Conservation (phyloP, 2,888 invertebrate species). For the Anthophora plumipes region DNA sequence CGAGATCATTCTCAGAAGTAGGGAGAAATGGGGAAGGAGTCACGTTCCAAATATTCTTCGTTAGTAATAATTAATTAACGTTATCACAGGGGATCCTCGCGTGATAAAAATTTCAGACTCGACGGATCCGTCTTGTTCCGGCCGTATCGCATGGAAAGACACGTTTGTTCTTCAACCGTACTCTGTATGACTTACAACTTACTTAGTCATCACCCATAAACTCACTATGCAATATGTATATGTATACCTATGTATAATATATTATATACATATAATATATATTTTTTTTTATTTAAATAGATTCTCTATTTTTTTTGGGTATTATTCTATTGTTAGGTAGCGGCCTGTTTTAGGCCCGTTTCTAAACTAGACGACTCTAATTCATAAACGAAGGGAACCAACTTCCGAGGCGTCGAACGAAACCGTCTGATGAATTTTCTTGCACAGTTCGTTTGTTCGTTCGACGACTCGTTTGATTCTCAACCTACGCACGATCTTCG, state of each 20-base stretch:
- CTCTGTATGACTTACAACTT: slow-evolving; percentile 69
- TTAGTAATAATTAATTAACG: slow-evolving; percentile 22
- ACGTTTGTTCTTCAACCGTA: slow-evolving; percentile 59
- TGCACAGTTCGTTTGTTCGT: background rate
- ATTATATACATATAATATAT: slow-evolving; percentile 68
- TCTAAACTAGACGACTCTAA: slow-evolving; percentile 70
- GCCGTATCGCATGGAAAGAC: slow-evolving; percentile 65
- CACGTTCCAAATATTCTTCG: background rate
- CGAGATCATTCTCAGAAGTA: background rate
- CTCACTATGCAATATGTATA: slow-evolving; percentile 61
- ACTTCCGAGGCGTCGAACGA: slow-evolving; percentile 19
- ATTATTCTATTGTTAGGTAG: slow-evolving; percentile 66
- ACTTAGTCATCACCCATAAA: slow-evolving; percentile 63
- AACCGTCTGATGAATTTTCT: background rate
- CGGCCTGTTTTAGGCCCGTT: slow-evolving; percentile 65
- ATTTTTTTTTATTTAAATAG: slow-evolving; percentile 75
- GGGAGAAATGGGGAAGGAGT: no score
- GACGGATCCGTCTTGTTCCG: slow-evolving; percentile 52
- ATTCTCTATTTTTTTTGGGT: slow-evolving; percentile 75
- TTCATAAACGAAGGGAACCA: slow-evolving; percentile 38
- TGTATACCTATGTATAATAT: slow-evolving; percentile 61
- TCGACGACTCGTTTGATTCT: slow-evolving; percentile 23
- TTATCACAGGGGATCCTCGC: slow-evolving; percentile 60
- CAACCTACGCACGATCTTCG: slow-evolving; percentile 38
- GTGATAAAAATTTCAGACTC: slow-evolving; percentile 41